Base-by-base conservation (phyloP, 64 coral and sea anemone genomes). In the Stylophora pistillata region DNA sequence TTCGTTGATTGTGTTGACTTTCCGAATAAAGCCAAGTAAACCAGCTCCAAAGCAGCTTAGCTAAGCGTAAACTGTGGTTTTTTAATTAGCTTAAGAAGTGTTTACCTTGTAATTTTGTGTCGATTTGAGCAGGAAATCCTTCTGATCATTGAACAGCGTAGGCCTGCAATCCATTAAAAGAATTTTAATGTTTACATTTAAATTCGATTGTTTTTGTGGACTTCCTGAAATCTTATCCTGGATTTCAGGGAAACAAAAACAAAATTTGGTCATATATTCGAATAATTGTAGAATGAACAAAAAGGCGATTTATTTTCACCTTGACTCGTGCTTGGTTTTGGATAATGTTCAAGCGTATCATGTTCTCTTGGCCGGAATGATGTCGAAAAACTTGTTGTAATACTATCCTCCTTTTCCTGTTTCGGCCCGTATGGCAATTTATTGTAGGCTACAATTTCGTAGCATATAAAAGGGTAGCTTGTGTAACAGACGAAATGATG, bases 31-130 rank as follows among this genome's bases (percentile, higher is more conserved):
- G 63, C 18, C 20, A 25, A 20, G n/a, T 66, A 66, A 66, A 21
- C 63, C 25, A 26, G 25, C 18, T 66, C 3, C 21, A 66, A 66
- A 66, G 63, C 63, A 5, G 63, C 63, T 66, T 66, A 66, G 21
- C 11, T 25, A 23, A 66, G 63, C 23, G 15, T 4, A 15, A 20
- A 63, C 63, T 66, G 18, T 66, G 63, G 37, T 66, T 66, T 64
- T 66, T 66, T 66, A 66, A 66, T 66, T 20, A 66, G 63, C 63
- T 66, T 66, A 66, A 66, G 20, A 66, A 66, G 63, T 66, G 63
- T 66, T 10, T 23, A 66, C 10, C 20, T 20, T 66, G 63, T 66
- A 66, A 23, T 26, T 66, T 66, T 25, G 63, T 66, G 9, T 20
- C 25, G 21, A 25, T n/a, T 66, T n/a, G 20, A 27, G 63, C 63